Percentiles rank a stretch among this genome's conserved stretches.
These are phyloP conservation scores for Holcopasites calliopsidis DNA, from an alignment of 1,140 invertebrate species.

Conservation along the genomic window DNA sequence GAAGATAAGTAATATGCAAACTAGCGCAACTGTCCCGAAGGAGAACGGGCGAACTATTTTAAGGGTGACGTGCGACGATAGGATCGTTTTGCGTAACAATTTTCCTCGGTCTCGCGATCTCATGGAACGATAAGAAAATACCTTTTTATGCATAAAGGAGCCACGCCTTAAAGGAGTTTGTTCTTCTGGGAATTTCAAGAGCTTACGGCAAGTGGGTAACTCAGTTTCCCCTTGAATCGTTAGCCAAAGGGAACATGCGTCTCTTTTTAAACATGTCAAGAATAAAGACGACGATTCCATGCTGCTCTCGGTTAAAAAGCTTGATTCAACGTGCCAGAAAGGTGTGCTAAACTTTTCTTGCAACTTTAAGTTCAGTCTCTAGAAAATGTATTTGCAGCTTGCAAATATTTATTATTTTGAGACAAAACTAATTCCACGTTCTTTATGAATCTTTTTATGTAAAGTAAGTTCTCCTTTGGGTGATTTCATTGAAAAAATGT, in stretches of 20 bases:
- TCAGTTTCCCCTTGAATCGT: neutral
- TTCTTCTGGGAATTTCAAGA: constrained; percentile 19
- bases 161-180: constrained; percentile 27
- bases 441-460: too few relatives aligned
- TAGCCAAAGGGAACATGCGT: neutral
- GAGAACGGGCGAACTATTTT: constrained; percentile 20
- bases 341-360: too few relatives aligned
- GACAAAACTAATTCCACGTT: too few relatives aligned
- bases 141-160: constrained; percentile 38
- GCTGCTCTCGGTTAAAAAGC: too few relatives aligned
- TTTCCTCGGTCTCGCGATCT: constrained; percentile 34
- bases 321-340: too few relatives aligned
- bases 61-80: constrained; percentile 35
- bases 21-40: constrained; percentile 14
- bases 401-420: too few relatives aligned
- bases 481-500: too few relatives aligned
- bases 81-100: constrained; percentile 41
- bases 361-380: too few relatives aligned
- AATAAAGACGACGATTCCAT: neutral
- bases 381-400: too few relatives aligned
- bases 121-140: constrained; percentile 30
- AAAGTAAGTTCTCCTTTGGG: too few relatives aligned
- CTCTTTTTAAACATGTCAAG: neutral
- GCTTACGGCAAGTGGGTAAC: constrained; percentile 14
- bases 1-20: constrained; percentile 36